Percentiles rank a stretch among this genome's conserved stretches.
Evolutionary conservation across 2,797 vertebrate genomes (phyloP).

Genomic region (Dromococcyx pavoninus): DNA sequence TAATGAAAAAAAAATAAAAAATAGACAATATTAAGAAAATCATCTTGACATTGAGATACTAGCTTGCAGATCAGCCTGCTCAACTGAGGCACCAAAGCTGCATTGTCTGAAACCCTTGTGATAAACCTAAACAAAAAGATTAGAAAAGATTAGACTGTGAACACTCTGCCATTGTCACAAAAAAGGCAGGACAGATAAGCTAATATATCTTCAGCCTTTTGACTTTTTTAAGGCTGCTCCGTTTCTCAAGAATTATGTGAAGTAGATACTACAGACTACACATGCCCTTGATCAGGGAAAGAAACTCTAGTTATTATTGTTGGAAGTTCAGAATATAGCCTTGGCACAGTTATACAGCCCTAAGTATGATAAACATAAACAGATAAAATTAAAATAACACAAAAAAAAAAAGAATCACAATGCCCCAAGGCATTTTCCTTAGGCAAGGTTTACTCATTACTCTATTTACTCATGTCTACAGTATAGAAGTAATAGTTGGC

Average conservation of each 20-base stretch:
- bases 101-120: not conserved
- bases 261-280: not conserved
- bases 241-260: not conserved
- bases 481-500: not conserved
- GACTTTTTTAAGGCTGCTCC: not conserved
- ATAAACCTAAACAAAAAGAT: not conserved
- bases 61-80: not conserved
- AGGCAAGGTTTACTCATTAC: not conserved
- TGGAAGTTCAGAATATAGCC: not conserved
- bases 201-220: not conserved
- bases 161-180: not conserved
- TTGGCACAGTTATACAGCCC: not conserved
- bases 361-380: not conserved
- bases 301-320: not conserved
- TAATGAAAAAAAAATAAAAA: not conserved
- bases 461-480: not conserved
- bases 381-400: not conserved
- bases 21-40: not conserved
- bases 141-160: not conserved
- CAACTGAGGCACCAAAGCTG: not conserved
- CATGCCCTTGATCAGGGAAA: not conserved
- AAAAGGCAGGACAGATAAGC: not conserved
- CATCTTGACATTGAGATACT: not conserved
- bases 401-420: not conserved
- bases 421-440: not conserved